Base-by-base conservation (phyloP, 2,797 vertebrate species). In the Neopelma chrysocephalum region DNA sequence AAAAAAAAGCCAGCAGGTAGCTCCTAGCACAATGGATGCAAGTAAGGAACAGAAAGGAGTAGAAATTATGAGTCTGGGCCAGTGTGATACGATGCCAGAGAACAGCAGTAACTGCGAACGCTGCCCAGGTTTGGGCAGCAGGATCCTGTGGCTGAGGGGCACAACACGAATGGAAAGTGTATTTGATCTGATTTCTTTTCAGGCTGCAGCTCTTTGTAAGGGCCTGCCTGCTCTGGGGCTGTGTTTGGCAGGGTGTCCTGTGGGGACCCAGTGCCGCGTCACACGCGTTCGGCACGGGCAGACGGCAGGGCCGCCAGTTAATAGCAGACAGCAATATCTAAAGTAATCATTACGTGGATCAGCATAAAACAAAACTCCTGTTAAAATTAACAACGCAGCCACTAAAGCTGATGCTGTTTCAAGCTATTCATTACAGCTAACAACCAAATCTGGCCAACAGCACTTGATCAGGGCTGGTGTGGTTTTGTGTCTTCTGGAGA, bases 71-170 rank as follows among this genome's bases (percentile, higher is more conserved):
- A 62, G 27, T 16, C 47, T 51, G 72, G n/a, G 45, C 22, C 36
- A n/a, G 64, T 3, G 61, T 0, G 2, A 21, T 11, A 29, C 0
- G 0, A 6, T 7, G 6, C 12, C 0, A 1, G 77, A 45, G 54
- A 91, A 9, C 15, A 54, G 70, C 5, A 20, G 17, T 9, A 58
- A 61, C 42, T 11, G 61, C 51, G 57, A 56, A 31, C 0, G 5
- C 26, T 47, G 58, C 85, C 50, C 19, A 32, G 21, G 34, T 3
- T 93, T 45, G 65, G 34, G 42, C 18, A 62, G 73, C 62, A 51
- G 79, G 23, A 87, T 71, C 31, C 61, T 42, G 71, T 34, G 72
- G 57, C 57, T 78, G 86, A 94, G 72, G 32, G 34, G 61, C 61
- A 75, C 15, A 40, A 15, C 0, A 4, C 45, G 57, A 84, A 64